Evolutionary conservation across 2,888 invertebrate species (phyloP), one percentile per base, ranked within the genome.

Genomic region (Colostygia pectinataria): DNA sequence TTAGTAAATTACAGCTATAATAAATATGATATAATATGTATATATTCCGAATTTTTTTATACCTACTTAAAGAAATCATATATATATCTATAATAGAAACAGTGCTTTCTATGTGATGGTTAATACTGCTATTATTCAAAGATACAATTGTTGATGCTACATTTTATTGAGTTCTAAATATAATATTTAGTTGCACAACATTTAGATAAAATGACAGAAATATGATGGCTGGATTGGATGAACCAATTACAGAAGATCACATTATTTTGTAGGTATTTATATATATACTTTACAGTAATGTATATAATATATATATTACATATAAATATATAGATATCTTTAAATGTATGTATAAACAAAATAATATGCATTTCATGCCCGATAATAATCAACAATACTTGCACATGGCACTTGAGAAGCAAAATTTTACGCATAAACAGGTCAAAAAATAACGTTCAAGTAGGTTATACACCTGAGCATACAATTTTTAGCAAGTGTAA

Each of bases 361-460:
- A n/a, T n/a, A n/a, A n/a, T n/a, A 5, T 32, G 32, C 32, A 39
- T 46, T 39, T 10, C 9, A 46, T 46, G 27, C 37, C 31, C 12
- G 10, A 27, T 40, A 29, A 29, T 20, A 37, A 24, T 20, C n/a
- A n/a, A n/a, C n/a, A n/a, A 15, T 15, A 37, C 18, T 23, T 28
- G 24, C 15, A 31, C 8, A 31, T 44, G 44, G 50, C 50, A 44
- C 44, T 23, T 14, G 29, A 40, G 25, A 43, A 24, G 9, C n/a
- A n/a, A 46, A 20, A n/a, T 10, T 34, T 24, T 31, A 25, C 28
- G 34, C 28, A 40, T 28, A 39, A 27, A 46, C 29, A 29, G 23
- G 2, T 32, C 2, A 29, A 41, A 34, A 48, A 37, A 18, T 37
- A 37, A 37, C 10, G 14, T 12, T 27, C 23, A 33, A 18, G 14